A percentile compares a stretch with the other conserved stretches of the same genome.
Evolutionary conservation across 1,140 invertebrate species (phyloP).

Genomic region (Plectrocnemia conspersa): DNA sequence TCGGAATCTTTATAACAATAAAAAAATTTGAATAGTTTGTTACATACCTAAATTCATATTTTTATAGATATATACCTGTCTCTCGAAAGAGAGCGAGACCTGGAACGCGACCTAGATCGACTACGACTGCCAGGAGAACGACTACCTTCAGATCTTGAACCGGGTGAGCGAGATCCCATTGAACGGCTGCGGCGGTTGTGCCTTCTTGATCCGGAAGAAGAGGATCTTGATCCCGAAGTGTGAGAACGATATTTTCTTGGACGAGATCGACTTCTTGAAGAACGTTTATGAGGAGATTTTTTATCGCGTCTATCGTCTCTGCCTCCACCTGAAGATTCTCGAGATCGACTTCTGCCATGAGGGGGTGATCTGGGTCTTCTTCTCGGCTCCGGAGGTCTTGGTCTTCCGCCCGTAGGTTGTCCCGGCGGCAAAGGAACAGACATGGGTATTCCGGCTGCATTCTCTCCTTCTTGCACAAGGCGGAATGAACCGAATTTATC

Average conservation of each 20-base stretch:
- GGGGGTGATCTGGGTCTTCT: slow-evolving; percentile 41
- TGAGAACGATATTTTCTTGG: slow-evolving; percentile 50
- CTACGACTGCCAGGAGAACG: slow-evolving; percentile 46
- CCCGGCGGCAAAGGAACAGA: slow-evolving; percentile 37
- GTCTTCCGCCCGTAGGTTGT: slow-evolving; percentile 42
- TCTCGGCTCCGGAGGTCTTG: slow-evolving; percentile 49
- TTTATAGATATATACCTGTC: slow-evolving; percentile 46
- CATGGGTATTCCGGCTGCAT: slow-evolving; percentile 34
- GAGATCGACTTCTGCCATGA: slow-evolving; percentile 43
- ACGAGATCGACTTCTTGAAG: slow-evolving; percentile 52
- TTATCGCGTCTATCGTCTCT: slow-evolving; percentile 45
- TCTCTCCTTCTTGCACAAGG: slow-evolving; percentile 51
- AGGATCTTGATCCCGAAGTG: slow-evolving; percentile 49
- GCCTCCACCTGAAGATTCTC: slow-evolving; percentile 53
- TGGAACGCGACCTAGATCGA: slow-evolving; percentile 58
- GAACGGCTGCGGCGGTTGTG: slow-evolving; percentile 47
- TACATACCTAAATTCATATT: background rate
- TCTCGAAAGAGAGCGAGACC: slow-evolving; percentile 59
- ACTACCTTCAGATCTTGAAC: slow-evolving; percentile 52
- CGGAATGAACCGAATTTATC: slow-evolving; percentile 66
- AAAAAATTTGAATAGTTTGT: slow-evolving; percentile 4
- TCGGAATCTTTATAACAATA: slow-evolving; percentile 37
- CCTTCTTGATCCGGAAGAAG: slow-evolving; percentile 50
- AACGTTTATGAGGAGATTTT: slow-evolving; percentile 44
- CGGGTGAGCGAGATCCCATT: slow-evolving; percentile 42